Conservation (phyloP, 2,888 invertebrate species). For the Eupithecia subumbrata region DNA sequence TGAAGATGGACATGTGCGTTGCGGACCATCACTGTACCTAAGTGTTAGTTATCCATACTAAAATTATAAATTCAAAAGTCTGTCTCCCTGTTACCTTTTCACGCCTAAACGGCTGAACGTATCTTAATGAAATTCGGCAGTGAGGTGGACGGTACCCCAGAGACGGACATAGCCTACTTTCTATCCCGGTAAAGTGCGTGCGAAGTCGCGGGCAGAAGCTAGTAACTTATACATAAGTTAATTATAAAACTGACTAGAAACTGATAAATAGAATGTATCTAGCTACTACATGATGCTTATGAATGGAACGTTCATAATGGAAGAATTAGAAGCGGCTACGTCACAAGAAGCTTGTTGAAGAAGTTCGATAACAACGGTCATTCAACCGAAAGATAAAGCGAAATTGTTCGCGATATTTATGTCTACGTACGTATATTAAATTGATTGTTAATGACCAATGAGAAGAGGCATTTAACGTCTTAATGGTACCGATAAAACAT, state of each 20-base stretch:
- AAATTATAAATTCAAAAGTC: too few species aligned
- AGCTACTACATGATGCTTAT: background rate
- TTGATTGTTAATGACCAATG: constrained; percentile 52
- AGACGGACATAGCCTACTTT: too few species aligned
- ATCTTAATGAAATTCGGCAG: too few species aligned
- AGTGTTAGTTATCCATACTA: too few species aligned
- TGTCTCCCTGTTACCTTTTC: too few species aligned
- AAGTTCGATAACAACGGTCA: constrained; percentile 70
- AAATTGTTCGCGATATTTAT: constrained; percentile 53
- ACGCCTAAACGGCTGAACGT: too few species aligned
- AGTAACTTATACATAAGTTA: background rate
- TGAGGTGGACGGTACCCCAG: too few species aligned
- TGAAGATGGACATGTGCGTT: too few species aligned
- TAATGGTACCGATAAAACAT: constrained; percentile 35
- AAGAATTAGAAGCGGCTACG: constrained; percentile 49
- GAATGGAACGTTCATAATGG: constrained; percentile 14
- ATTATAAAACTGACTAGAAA: background rate
- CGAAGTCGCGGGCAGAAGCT: too few species aligned
- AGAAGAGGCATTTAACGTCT: constrained; percentile 41
- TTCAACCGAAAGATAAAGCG: constrained; percentile 66
- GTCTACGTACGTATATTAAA: constrained; percentile 37
- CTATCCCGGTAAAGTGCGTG: too few species aligned
- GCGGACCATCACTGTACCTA: too few species aligned
- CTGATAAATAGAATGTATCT: background rate
- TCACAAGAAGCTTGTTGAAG: constrained; percentile 70